Evolutionary conservation across 2,113 vertebrate species (phyloP), one percentile per base, ranked within the genome.

Genomic region (Hucho hucho): DNA sequence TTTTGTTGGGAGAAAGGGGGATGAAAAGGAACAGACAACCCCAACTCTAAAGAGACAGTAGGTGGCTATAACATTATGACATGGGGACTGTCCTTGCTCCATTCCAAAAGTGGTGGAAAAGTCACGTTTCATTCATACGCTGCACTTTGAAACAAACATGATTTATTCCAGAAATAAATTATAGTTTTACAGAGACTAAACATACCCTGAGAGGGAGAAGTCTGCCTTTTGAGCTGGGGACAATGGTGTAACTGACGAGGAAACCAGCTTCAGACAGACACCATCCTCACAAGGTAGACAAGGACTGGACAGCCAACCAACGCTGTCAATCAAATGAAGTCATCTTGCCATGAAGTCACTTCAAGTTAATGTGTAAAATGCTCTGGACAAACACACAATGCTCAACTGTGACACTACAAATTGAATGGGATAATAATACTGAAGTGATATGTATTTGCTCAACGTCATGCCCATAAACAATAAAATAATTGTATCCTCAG

Each of bases 141-240:
- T 59, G 49, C 25, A 78, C 13, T 0, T 63, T 72, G 24, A 61
- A 79, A 71, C 75, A 75, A 83, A 87, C 79, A 83, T 70, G 74
- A 78, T 12, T 67, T 75, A 79, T 78, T 72, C 77, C 56, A 84
- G 64, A 70, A 83, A 76, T 73, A 78, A 20, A 77, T 56, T 14
- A 22, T 20, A 14, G 2, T 46, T 73, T 63, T 66, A 18, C 69
- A 22, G 73, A 25, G 71, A 84, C 76, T 81, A 76, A 87, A 85
- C 82, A 81, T 77, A 76, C 69, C 82, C 13, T 72, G 73, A 83
- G 75, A 79, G 73, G 76, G 72, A 77, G 4, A 73, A 49, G 14
- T 29, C 26, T 28, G 37, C 67, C 37, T 37, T 47, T 53, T n/a
- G 73, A 32, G 72, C 79, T 75, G 25, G 11, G 11, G 22, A 66